phyloP scores from a whole-genome alignment of 1,140 invertebrate genomes.

The Gryon sp. region DNA sequence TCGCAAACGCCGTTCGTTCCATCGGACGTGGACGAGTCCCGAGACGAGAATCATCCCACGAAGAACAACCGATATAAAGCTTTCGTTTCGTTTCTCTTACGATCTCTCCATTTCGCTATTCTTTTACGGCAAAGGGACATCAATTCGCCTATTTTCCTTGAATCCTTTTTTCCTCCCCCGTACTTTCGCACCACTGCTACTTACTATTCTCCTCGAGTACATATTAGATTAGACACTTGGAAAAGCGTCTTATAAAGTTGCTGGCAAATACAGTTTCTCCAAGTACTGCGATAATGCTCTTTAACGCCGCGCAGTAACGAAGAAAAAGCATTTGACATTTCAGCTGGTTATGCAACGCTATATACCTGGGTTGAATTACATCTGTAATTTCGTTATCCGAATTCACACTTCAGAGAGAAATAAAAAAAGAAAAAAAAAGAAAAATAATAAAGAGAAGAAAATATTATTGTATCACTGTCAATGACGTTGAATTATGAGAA shows the following conservation, averaged over 20 bases:
- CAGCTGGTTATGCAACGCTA: neutral
- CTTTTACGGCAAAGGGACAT: conserved; percentile 16
- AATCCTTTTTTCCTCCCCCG: conserved; percentile 8
- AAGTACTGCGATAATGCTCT: conserved; percentile 36
- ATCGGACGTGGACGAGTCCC: conserved; percentile 30
- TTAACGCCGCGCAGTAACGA: conserved; percentile 29
- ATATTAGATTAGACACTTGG: conserved; percentile 39
- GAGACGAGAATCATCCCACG: conserved; percentile 35
- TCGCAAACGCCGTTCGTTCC: conserved; percentile 58
- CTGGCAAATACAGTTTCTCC: conserved; percentile 22
- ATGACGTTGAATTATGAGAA: too few relatives aligned
- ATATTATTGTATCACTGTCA: too few relatives aligned
- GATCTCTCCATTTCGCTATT: conserved; percentile 1
- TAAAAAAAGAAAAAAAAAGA: too few relatives aligned
- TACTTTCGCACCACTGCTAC: neutral
- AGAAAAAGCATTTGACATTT: conserved; percentile 26
- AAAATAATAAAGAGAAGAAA: too few relatives aligned
- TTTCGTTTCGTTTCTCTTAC: neutral
- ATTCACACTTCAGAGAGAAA: too few relatives aligned
- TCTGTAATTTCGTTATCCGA: too few relatives aligned
- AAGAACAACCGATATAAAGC: conserved; percentile 38
- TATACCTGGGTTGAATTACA: too few relatives aligned
- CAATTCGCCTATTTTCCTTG: conserved; percentile 30
- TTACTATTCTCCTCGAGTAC: conserved; percentile 35
- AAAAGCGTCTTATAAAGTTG: conserved; percentile 20